Evolutionary conservation across 2,797 vertebrate species (phyloP).

Genomic region (Diceros bicornis): DNA sequence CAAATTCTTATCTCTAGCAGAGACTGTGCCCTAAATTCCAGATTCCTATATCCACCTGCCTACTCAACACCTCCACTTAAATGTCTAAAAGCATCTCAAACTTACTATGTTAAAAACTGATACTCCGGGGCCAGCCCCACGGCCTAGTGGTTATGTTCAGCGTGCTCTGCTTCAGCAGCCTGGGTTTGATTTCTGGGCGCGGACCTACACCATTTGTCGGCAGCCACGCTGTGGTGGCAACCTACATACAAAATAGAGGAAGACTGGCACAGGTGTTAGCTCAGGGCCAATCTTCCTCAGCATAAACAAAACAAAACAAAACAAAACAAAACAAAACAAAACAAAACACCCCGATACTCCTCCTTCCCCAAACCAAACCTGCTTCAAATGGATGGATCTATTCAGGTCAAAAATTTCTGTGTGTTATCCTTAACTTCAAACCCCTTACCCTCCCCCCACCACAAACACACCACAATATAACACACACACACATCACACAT

Average conservation of each 20-base stretch:
- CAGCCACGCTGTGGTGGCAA: no score
- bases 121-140: no score
- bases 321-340: no score
- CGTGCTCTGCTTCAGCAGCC: no score
- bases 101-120: background rate
- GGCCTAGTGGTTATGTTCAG: no score
- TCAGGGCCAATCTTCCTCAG: no score
- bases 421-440: background rate
- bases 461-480: background rate
- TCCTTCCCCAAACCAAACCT: background rate
- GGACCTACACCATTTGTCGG: no score
- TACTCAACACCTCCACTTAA: background rate
- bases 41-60: background rate
- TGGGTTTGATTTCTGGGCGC: no score
- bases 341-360: background rate
- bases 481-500: background rate
- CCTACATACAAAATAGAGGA: no score
- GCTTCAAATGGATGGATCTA: background rate
- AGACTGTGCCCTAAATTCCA: background rate
- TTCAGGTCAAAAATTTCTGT: background rate
- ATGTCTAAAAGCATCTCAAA: background rate
- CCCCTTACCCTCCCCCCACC: no score
- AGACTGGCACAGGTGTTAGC: no score
- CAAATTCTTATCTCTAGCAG: background rate
- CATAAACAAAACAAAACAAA: no score